A percentile compares a stretch with the other conserved stretches of the same genome.
Conservation (phyloP, 2,797 vertebrate genomes). For the Pempheris klunzingeri region DNA sequence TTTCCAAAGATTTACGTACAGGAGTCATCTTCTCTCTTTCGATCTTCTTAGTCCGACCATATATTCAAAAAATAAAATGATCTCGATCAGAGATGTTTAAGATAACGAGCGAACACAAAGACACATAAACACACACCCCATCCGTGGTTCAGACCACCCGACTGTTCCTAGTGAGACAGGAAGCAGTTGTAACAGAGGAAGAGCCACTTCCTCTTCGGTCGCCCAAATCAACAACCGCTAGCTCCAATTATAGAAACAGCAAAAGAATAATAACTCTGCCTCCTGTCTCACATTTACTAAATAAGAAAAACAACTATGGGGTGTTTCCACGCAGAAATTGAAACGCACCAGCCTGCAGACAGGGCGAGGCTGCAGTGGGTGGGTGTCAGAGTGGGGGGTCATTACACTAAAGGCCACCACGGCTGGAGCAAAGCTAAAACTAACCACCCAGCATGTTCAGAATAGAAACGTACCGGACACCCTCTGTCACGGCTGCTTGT, state of each 20-base stretch:
- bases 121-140: constrained; percentile 4
- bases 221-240: constrained; percentile 72
- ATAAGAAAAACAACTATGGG: constrained; percentile 18
- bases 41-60: no score
- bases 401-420: constrained; percentile 15
- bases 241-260: constrained; percentile 72
- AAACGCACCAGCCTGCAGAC: constrained; percentile 5
- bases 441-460: neutral
- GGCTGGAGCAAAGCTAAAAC: neutral
- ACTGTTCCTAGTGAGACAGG: constrained; percentile 78
- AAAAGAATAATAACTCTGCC: constrained; percentile 54
- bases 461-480: neutral
- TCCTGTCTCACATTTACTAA: constrained; percentile 30
- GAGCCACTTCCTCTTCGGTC: constrained; percentile 82
- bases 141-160: constrained; percentile 39
- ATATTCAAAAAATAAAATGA: no score
- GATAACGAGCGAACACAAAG: neutral
- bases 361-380: neutral
- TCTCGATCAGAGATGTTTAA: constrained; percentile 2
- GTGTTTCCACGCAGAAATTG: constrained; percentile 60
- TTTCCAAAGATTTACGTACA: neutral
- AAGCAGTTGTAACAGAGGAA: constrained; percentile 83
- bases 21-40: neutral
- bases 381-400: constrained; percentile 25
- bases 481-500: neutral